Conservation (phyloP, 2,888 invertebrate genomes). For the Gryllus longicercus region DNA sequence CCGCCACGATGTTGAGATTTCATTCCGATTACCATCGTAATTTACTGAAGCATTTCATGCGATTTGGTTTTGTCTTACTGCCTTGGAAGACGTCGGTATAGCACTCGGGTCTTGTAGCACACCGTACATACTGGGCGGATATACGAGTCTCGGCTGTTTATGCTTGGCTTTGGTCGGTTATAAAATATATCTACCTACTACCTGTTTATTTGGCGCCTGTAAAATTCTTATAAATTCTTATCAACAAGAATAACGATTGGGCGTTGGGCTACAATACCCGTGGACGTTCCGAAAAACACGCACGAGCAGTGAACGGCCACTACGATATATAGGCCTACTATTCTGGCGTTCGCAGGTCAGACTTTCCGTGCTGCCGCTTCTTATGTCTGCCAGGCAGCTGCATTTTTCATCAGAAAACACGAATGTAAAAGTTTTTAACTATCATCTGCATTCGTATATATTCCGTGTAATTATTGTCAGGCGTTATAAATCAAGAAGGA, state of each 20-base stretch:
- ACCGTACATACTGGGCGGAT: no score
- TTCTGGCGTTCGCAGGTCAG: background rate
- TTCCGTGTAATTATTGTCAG: conserved; percentile 7
- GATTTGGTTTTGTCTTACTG: no score
- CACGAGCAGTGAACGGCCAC: background rate
- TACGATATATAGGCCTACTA: background rate
- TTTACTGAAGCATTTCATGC: no score
- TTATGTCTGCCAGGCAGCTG: background rate
- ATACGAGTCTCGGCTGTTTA: no score
- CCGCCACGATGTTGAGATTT: no score
- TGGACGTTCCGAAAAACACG: background rate
- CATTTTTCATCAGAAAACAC: conserved; percentile 17
- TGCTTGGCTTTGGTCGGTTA: no score
- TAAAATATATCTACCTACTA: no score
- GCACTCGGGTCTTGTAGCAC: no score
- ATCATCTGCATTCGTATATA: background rate
- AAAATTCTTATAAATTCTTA: conserved; percentile 11
- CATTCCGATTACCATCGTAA: no score
- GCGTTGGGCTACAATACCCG: background rate
- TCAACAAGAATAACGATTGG: background rate
- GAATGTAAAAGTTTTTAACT: background rate
- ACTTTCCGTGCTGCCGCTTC: background rate
- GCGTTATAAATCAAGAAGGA: background rate
- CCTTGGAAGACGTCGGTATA: no score
- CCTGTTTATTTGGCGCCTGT: background rate